Percentiles rank a stretch among this genome's conserved stretches.
These are phyloP conservation scores for Andrena fulva DNA, from an alignment of 2,888 invertebrate species.

Conservation along the genomic window DNA sequence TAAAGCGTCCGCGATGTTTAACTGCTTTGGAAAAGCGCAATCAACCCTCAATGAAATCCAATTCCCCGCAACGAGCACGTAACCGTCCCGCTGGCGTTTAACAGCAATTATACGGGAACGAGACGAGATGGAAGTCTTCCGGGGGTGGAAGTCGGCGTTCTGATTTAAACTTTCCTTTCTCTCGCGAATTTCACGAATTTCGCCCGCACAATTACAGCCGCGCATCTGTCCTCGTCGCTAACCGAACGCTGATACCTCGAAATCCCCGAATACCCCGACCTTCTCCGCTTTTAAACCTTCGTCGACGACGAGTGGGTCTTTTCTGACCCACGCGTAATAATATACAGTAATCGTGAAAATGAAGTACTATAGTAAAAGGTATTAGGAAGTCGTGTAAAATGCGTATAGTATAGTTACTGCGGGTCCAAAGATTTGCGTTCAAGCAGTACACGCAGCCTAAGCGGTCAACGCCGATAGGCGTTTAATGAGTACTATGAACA, in stretches of 20 bases:
- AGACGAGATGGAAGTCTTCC: slow-evolving; percentile 22
- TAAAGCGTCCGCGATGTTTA: slow-evolving; percentile 7
- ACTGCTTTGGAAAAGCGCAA: slow-evolving; percentile 8
- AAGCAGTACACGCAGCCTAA: too few species aligned
- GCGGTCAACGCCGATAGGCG: too few species aligned
- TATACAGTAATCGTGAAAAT: too few species aligned
- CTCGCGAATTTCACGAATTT: background rate
- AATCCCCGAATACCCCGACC: background rate
- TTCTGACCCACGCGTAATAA: too few species aligned
- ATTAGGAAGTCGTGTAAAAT: too few species aligned
- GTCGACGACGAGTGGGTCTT: too few species aligned
- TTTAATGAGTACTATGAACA: too few species aligned
- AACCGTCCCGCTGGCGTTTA: slow-evolving; percentile 27
- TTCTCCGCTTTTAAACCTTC: too few species aligned
- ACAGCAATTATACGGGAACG: slow-evolving; percentile 35
- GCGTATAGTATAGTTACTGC: too few species aligned
- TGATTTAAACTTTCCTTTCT: slow-evolving; percentile 41
- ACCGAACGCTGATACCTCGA: background rate
- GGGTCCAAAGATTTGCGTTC: too few species aligned
- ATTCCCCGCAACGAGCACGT: slow-evolving; percentile 8
- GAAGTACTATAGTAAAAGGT: too few species aligned
- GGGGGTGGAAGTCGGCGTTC: slow-evolving; percentile 14
- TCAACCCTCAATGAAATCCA: slow-evolving; percentile 25
- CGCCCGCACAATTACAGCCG: background rate
- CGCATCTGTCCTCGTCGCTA: background rate